phyloP scores from a whole-genome alignment of 2,797 vertebrate species.

The Paramormyrops hopkinsi region DNA sequence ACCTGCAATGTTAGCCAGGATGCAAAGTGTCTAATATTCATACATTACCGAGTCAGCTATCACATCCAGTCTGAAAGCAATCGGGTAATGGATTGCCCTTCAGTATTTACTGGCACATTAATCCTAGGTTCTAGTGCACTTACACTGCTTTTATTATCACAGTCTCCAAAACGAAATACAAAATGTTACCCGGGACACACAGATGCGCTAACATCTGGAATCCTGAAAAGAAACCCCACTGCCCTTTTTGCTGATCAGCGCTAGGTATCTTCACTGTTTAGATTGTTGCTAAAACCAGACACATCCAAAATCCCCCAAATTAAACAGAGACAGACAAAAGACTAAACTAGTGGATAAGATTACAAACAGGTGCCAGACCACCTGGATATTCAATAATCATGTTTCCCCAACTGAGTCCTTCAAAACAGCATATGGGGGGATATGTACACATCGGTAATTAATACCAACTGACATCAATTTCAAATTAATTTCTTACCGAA shows the following conservation, averaged over 20 bases:
- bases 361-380: constrained; percentile 6
- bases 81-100: neutral
- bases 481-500: neutral
- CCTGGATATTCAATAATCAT: constrained; percentile 4
- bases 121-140: neutral
- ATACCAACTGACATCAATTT: neutral
- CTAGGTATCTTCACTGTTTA: neutral
- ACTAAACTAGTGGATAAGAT: neutral
- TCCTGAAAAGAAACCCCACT: neutral
- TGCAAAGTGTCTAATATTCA: neutral
- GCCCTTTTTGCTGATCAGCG: neutral
- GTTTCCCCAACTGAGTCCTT: constrained; percentile 1
- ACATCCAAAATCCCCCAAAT: neutral
- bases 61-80: neutral
- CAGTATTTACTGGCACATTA: neutral
- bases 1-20: neutral
- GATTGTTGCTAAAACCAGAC: neutral
- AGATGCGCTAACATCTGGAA: neutral
- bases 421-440: neutral
- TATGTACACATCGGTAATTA: neutral
- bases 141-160: neutral
- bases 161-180: neutral
- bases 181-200: neutral
- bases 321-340: constrained; percentile 6
- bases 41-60: neutral